Base-by-base conservation (phyloP, 2,888 invertebrate species). In the Auanema freiburgensis region DNA sequence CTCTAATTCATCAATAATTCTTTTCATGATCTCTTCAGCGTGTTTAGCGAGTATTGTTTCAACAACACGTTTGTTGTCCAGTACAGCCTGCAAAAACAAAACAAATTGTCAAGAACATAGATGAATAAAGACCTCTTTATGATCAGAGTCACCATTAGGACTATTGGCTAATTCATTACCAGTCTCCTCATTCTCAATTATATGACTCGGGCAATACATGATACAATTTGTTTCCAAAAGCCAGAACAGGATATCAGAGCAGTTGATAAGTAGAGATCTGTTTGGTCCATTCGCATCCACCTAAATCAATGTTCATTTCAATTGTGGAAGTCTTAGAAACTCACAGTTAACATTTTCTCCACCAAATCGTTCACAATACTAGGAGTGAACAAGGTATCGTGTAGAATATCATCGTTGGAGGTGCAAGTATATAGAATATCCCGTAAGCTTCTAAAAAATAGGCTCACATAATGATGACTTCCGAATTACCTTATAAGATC, bases 341-440 rank as follows among this genome's bases (percentile, higher is more conserved):
- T 18, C 18, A 64, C 64, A 33, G 21, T 41, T 2, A 65, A 33
- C 53, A 65, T 53, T 51, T 50, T 51, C 12, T 55, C 33, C 14
- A 56, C 14, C 23, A 65, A 50, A 10, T 56, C 46, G 16, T 50
- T 46, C n/a, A 60, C 43, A 8, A 25, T 16, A 3, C 23, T 23
- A 8, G 43, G 46, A 10, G 33, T 14, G 10, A 60, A 25, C 24
- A 65, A 49, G 5, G 14, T n/a, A 12, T 66, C 69, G 43, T 68
- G 65, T 16, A 73, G 57, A 6, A 50, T 24, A 43, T 73, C 71
- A 8, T 59, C 59, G 50, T 62, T 63, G 18, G 41, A 56, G 5
- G 65, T 61, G 3, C 56, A 42, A 43, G 68, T 50, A 18, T 65
- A 66, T 8, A 68, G 62, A 12, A 65, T 62, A 24, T 73, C 73